phyloP scores from a whole-genome alignment of 1,140 invertebrate species.

The Chironomus tepperi region DNA sequence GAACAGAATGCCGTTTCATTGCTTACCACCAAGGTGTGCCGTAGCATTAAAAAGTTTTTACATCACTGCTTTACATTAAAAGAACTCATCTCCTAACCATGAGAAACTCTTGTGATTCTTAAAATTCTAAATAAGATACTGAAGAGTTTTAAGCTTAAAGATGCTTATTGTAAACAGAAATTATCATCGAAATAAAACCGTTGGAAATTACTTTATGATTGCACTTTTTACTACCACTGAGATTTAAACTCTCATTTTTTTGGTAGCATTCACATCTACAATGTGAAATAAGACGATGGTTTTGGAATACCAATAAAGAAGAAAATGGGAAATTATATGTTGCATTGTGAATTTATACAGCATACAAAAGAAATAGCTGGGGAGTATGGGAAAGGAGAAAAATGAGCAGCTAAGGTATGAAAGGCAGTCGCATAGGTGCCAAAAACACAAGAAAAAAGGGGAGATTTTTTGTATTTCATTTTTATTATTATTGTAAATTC shows the following conservation, averaged over 20 bases:
- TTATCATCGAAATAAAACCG: background rate
- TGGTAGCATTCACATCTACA: background rate
- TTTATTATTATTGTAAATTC: background rate
- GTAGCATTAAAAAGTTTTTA: no score
- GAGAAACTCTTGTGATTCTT: no score
- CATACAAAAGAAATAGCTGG: background rate
- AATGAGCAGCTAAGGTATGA: background rate
- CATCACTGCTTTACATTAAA: no score
- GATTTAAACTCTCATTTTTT: background rate
- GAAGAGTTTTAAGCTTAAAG: background rate
- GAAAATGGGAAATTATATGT: constrained; percentile 9
- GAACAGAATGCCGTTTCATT: no score
- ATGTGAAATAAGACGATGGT: background rate
- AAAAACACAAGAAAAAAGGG: background rate
- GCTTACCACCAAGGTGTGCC: no score
- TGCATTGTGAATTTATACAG: background rate
- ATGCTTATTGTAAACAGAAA: background rate
- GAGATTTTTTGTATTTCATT: background rate
- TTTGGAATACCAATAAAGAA: background rate
- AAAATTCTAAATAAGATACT: no score
- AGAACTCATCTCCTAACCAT: no score
- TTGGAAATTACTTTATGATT: constrained; percentile 14
- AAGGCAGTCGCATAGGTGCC: background rate
- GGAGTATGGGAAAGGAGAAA: background rate
- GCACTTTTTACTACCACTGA: background rate